These are phyloP conservation scores for Sebastes variabilis DNA, from an alignment of 2,797 vertebrate genomes.

Conservation along the genomic window DNA sequence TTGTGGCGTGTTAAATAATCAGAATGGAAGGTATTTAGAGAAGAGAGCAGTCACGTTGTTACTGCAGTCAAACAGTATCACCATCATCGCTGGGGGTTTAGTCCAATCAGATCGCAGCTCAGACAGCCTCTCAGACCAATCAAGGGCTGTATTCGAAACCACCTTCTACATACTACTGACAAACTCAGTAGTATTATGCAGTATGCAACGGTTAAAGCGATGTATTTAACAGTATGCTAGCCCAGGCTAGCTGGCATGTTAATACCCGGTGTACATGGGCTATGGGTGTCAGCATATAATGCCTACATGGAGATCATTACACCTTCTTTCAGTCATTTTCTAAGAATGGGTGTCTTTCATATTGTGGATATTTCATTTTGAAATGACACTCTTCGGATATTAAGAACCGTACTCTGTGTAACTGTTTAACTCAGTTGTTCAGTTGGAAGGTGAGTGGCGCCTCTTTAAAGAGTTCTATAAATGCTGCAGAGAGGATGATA, in stretches of 20 bases:
- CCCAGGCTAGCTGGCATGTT: background rate
- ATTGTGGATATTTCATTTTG: background rate
- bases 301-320: background rate
- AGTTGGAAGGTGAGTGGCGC: background rate
- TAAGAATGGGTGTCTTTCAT: background rate
- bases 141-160: too few relatives aligned
- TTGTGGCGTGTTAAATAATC: background rate
- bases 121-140: too few relatives aligned
- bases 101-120: too few relatives aligned
- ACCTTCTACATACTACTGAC: too few relatives aligned
- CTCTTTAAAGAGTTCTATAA: conserved; percentile 8
- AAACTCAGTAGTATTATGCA: too few relatives aligned
- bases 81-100: too few relatives aligned
- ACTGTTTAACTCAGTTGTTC: too few relatives aligned
- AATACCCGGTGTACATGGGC: background rate
- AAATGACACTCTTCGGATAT: background rate
- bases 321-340: background rate
- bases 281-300: background rate
- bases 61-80: too few relatives aligned
- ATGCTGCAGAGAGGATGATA: conserved; percentile 9
- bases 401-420: background rate
- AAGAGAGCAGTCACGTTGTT: too few relatives aligned
- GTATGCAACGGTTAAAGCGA: too few relatives aligned
- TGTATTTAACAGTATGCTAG: too few relatives aligned
- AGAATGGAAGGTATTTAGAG: too few relatives aligned